These are phyloP conservation scores for Arnoldichthys spilopterus DNA, from an alignment of 2,797 vertebrate genomes.

Conservation along the genomic window DNA sequence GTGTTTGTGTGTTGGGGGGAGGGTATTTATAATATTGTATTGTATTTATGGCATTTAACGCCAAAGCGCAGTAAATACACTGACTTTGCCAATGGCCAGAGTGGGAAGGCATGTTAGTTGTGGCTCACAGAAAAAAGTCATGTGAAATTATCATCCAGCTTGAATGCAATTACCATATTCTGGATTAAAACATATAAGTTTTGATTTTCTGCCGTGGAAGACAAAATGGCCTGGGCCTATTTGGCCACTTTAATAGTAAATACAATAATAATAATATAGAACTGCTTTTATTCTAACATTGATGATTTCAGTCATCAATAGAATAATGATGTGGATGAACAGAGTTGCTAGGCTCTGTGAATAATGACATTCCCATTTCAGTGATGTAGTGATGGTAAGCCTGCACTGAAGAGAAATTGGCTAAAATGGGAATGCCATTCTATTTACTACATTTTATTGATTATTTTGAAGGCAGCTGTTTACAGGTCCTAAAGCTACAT, in stretches of 20 bases:
- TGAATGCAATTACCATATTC: background rate
- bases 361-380: too few species aligned
- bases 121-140: background rate
- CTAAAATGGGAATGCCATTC: background rate
- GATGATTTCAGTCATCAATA: too few species aligned
- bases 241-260: background rate
- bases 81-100: background rate
- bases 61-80: too few species aligned
- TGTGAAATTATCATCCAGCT: background rate
- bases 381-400: too few species aligned
- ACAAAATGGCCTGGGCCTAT: background rate
- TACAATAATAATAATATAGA: too few species aligned
- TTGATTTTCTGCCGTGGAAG: background rate
- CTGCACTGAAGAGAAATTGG: background rate
- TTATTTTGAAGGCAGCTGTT: background rate
- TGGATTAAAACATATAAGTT: background rate
- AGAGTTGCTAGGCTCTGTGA: too few species aligned
- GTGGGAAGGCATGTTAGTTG: too few species aligned
- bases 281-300: too few species aligned
- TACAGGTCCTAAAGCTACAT: background rate
- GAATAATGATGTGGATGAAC: too few species aligned
- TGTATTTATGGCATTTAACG: too few species aligned
- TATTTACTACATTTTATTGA: background rate
- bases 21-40: too few species aligned
- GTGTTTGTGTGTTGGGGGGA: too few species aligned